A percentile compares a stretch with the other conserved stretches of the same genome.
Conservation (phyloP, 2,888 invertebrate genomes). For the Bruchidius siliquastri region DNA sequence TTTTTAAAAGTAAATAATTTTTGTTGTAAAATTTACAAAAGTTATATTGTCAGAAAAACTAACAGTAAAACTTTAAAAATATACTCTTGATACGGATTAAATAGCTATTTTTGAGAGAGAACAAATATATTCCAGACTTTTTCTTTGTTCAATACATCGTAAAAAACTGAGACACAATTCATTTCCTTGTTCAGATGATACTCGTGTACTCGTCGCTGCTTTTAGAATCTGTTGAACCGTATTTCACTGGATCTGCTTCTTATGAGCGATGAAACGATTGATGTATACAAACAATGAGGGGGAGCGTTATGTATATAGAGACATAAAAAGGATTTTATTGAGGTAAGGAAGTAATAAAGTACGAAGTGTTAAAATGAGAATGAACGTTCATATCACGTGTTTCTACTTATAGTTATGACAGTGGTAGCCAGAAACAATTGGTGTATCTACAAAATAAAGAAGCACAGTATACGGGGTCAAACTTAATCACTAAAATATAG, state of each 20-base stretch:
- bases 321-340: not conserved
- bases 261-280: not conserved
- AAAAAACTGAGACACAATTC: too few relatives aligned
- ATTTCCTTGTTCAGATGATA: not conserved
- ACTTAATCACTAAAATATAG: too few relatives aligned
- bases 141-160: too few relatives aligned
- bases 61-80: too few relatives aligned
- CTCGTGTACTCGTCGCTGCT: not conserved
- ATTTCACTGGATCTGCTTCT: not conserved
- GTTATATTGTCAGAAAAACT: too few relatives aligned
- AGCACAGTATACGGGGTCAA: too few relatives aligned
- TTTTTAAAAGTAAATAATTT: too few relatives aligned
- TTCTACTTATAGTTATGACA: not conserved
- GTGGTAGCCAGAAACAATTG: not conserved
- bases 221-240: not conserved
- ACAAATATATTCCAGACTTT: too few relatives aligned
- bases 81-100: too few relatives aligned
- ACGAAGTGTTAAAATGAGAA: not conserved
- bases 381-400: not conserved
- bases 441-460: too few relatives aligned
- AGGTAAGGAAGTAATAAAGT: not conserved
- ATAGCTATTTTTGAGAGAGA: too few relatives aligned
- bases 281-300: not conserved
- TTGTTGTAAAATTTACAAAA: too few relatives aligned
- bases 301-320: not conserved